A percentile compares a stretch with the other conserved stretches of the same genome.
Evolutionary conservation across 2,888 invertebrate species (phyloP).

Genomic region (Gisinianus flammeolus): DNA sequence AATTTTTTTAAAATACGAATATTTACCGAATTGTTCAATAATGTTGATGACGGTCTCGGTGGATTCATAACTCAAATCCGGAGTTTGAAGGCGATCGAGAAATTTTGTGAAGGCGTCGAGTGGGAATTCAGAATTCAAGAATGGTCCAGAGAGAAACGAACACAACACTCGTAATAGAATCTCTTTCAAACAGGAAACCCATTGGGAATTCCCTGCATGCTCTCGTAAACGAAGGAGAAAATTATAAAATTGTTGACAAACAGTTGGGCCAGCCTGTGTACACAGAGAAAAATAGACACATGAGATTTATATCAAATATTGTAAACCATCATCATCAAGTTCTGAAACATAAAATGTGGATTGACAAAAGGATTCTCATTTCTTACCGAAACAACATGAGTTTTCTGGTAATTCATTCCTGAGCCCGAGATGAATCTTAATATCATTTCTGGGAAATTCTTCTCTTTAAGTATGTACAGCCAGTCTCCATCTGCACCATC

Average conservation of each 20-base stretch:
- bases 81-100: constrained; percentile 70
- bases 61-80: constrained; percentile 73
- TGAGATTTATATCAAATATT: neutral
- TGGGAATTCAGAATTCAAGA: constrained; percentile 64
- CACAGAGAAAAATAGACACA: neutral
- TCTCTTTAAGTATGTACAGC: constrained; percentile 59
- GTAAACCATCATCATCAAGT: too few species aligned
- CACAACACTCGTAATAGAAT: constrained; percentile 54
- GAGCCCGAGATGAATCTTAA: constrained; percentile 73
- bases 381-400: constrained; percentile 50
- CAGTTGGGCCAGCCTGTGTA: constrained; percentile 75
- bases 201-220: constrained; percentile 59
- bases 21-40: constrained; percentile 73
- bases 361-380: too few species aligned
- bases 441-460: constrained; percentile 64
- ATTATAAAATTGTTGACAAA: constrained; percentile 75
- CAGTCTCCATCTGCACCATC: constrained; percentile 57
- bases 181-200: constrained; percentile 57
- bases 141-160: constrained; percentile 60
- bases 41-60: constrained; percentile 75
- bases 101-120: constrained; percentile 78
- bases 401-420: constrained; percentile 63
- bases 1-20: neutral
- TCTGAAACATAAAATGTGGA: too few species aligned
- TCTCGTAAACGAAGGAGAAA: constrained; percentile 73